Evolutionary conservation across 2,797 vertebrate species (phyloP), one percentile per base, ranked within the genome.

Genomic region (Phoxinus dragarum): DNA sequence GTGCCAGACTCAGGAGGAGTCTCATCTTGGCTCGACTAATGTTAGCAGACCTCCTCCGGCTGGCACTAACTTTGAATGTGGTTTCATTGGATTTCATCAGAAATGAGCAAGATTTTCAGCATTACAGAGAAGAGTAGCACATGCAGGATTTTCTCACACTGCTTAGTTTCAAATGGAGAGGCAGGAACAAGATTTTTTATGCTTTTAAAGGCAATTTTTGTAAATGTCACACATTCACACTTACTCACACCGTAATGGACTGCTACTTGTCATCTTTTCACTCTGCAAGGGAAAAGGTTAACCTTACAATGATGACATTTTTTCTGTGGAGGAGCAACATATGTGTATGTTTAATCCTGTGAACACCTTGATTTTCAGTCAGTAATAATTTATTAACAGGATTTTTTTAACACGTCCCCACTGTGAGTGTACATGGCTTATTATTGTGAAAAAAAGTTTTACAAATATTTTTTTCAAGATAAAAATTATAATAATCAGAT

Each of bases 31-130:
- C 27, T n/a, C n/a, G 54, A 64, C 27, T 56, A 44, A 36, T 80
- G 80, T 72, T 73, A 73, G 67, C 75, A 83, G 36, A 82, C 61
- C 56, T 38, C 73, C 47, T 82, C 82, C 1, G 38, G 52, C 79
- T 83, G 82, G 66, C 31, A 69, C 84, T 86, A 89, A 86, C 56
- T 74, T 68, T 88, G n/a, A 82, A 82, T 49, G 17, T 61, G 67
- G 73, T 89, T 90, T 84, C 86, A 54, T 23, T 80, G 49, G 36
- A 81, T 88, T 88, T 88, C 87, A 87, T 88, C 89, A 90, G 86
- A 87, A 74, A 86, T 64, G 12, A 88, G 85, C 31, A 49, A 75
- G 12, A 31, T 78, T 81, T 56, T 77, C 61, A 72, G 81, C 75
- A 84, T 74, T 88, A 85, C 31, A 36, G 67, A 80, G 82, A 87